These are phyloP conservation scores for Polyodon spathula DNA, from an alignment of 2,113 vertebrate genomes.

Conservation along the genomic window DNA sequence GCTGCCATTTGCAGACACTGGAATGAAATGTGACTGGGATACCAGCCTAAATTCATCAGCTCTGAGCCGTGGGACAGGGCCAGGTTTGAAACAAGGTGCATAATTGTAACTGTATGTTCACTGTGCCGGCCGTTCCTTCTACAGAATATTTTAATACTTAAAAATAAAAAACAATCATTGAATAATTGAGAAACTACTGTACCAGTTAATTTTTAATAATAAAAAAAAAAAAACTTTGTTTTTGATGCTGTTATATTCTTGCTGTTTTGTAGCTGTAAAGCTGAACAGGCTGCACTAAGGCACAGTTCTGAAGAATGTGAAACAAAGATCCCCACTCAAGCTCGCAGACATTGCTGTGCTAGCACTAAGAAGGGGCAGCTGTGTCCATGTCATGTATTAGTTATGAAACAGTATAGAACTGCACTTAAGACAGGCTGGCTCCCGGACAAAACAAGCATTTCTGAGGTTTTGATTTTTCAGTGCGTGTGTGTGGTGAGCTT, in stretches of 20 bases:
- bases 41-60: too few relatives aligned
- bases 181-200: too few relatives aligned
- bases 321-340: conserved; percentile 45
- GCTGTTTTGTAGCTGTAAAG: conserved; percentile 39
- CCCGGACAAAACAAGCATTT: conserved; percentile 6
- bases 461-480: conserved; percentile 10
- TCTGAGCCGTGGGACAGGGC: too few relatives aligned
- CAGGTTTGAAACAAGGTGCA: too few relatives aligned
- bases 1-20: conserved; percentile 15
- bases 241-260: conserved; percentile 39
- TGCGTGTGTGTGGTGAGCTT: not conserved
- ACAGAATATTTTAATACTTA: too few relatives aligned
- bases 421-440: not conserved
- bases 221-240: conserved; percentile 15
- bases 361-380: conserved; percentile 22
- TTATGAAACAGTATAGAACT: conserved; percentile 7
- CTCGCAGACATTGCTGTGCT: conserved; percentile 12
- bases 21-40: too few relatives aligned
- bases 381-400: conserved; percentile 7
- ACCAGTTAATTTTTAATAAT: too few relatives aligned
- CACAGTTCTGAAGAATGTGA: conserved; percentile 17
- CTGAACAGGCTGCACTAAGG: conserved; percentile 33
- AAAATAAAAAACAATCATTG: too few relatives aligned
- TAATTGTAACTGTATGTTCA: too few relatives aligned
- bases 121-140: too few relatives aligned